Conservation (phyloP, 2,888 invertebrate genomes). For the Drosophila flavopinicola region DNA sequence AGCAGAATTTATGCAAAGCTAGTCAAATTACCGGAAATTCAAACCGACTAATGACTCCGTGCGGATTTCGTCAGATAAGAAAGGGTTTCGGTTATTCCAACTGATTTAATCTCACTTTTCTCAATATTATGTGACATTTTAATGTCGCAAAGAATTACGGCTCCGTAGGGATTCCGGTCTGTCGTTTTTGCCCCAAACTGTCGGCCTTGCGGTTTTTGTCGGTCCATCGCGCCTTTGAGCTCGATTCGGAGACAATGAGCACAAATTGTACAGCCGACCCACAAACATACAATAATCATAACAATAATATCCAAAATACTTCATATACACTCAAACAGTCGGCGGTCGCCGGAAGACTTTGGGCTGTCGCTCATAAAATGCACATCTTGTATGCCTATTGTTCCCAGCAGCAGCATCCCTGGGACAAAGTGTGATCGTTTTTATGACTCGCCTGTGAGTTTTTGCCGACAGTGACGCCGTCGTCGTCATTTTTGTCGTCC, state of each 20-base stretch:
- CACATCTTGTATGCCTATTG: conserved; percentile 55
- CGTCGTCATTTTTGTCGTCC: conserved; percentile 48
- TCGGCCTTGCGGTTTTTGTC: conserved; percentile 55
- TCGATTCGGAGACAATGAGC: conserved; percentile 47
- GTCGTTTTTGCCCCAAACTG: conserved; percentile 36
- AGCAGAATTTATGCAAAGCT: conserved; percentile 70
- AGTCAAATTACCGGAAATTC: conserved; percentile 71
- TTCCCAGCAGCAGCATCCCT: conserved; percentile 53
- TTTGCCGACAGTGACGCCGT: conserved; percentile 69
- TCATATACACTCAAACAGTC: conserved; percentile 58
- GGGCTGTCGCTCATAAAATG: conserved; percentile 57
- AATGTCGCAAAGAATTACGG: conserved; percentile 19
- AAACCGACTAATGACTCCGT: conserved; percentile 58
- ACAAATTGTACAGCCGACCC: conserved; percentile 58
- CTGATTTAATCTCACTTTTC: conserved; percentile 10
- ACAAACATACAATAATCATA: conserved; percentile 77
- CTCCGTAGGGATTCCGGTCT: conserved; percentile 42
- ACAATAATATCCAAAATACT: conserved; percentile 54
- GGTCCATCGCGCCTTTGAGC: conserved; percentile 21
- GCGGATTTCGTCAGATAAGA: conserved; percentile 46
- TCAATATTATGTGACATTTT: conserved; percentile 43
- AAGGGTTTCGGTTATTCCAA: conserved; percentile 35
- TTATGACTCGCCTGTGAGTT: conserved; percentile 75
- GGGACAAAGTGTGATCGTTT: conserved; percentile 76
- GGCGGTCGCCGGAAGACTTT: conserved; percentile 56